These are phyloP conservation scores for Oncorhynchus gorbuscha DNA, from an alignment of 2,113 vertebrate species.

Conservation along the genomic window DNA sequence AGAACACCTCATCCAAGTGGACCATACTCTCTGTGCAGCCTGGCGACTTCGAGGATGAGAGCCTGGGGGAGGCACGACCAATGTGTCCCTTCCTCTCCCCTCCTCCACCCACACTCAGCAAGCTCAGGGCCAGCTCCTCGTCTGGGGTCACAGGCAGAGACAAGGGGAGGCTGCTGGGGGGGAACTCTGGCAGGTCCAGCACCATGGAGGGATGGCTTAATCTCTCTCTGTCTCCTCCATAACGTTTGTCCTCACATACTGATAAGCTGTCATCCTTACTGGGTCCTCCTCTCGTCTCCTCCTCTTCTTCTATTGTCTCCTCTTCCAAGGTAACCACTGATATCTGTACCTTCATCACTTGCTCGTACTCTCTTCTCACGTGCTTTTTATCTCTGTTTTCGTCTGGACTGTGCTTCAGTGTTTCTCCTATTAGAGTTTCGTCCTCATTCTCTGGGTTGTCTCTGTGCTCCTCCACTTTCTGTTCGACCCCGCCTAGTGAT, in stretches of 20 bases:
- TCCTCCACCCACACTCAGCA: conserved; percentile 7
- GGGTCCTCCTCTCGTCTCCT: conserved; percentile 4
- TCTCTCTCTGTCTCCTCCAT: neutral
- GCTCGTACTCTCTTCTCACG: conserved; percentile 51
- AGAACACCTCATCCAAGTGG: conserved; percentile 84
- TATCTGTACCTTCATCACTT: conserved; percentile 49
- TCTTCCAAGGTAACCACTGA: conserved; percentile 23
- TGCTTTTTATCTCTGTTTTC: conserved; percentile 49
- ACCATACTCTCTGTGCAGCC: conserved; percentile 74
- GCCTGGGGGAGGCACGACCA: conserved; percentile 72
- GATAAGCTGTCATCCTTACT: neutral
- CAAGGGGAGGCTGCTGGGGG: conserved; percentile 52
- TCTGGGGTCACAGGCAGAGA: conserved; percentile 54
- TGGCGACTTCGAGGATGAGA: conserved; percentile 53
- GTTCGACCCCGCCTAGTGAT: conserved; percentile 48
- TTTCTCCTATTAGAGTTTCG: neutral
- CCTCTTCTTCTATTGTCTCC: neutral
- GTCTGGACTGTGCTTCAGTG: conserved; percentile 17
- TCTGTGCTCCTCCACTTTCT: conserved; percentile 19
- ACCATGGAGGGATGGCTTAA: conserved; percentile 33
- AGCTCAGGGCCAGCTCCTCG: conserved; percentile 58
- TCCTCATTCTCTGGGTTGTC: neutral
- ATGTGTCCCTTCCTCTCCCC: conserved; percentile 75
- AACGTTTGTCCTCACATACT: neutral
- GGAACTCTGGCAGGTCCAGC: conserved; percentile 61